Conservation (phyloP, 2,797 vertebrate species). For the Mormyrus proboscirostris region DNA sequence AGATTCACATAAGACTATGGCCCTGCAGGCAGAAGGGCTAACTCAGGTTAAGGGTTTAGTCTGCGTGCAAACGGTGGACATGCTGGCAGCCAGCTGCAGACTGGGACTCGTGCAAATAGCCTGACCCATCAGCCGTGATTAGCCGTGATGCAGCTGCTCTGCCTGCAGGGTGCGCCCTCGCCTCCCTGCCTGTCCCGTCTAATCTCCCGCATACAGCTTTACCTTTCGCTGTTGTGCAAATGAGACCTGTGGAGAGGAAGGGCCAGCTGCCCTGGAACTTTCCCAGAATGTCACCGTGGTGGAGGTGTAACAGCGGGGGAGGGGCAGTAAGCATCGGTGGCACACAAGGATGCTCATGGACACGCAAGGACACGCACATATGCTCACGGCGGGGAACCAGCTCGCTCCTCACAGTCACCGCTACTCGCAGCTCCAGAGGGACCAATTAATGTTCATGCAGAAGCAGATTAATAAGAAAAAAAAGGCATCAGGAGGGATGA, state of each 20-base stretch:
- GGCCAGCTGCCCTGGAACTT: slow-evolving; percentile 54
- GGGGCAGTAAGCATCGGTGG: slow-evolving; percentile 32
- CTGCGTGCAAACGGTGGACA: background rate
- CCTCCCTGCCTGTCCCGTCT: background rate
- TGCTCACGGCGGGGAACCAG: slow-evolving; percentile 1
- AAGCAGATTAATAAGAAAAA: slow-evolving; percentile 27
- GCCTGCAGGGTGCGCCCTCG: background rate
- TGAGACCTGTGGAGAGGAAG: slow-evolving; percentile 57
- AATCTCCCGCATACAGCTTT: slow-evolving; percentile 35
- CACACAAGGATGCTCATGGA: slow-evolving; percentile 9
- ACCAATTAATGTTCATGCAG: slow-evolving; percentile 36
- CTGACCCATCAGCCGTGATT: background rate
- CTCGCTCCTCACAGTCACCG: background rate
- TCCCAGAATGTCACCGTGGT: slow-evolving; percentile 57
- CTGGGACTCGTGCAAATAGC: background rate
- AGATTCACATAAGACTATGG: background rate
- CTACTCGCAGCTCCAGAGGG: background rate
- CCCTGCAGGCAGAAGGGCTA: background rate
- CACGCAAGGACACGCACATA: slow-evolving; percentile 21
- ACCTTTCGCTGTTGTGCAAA: slow-evolving; percentile 69
- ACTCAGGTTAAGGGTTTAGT: background rate
- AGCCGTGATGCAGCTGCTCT: background rate
- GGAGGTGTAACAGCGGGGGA: slow-evolving; percentile 49
- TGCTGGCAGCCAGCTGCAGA: background rate
- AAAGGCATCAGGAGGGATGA: background rate